Conservation (phyloP, 2,888 invertebrate species). For the Nemapogon koenigi region DNA sequence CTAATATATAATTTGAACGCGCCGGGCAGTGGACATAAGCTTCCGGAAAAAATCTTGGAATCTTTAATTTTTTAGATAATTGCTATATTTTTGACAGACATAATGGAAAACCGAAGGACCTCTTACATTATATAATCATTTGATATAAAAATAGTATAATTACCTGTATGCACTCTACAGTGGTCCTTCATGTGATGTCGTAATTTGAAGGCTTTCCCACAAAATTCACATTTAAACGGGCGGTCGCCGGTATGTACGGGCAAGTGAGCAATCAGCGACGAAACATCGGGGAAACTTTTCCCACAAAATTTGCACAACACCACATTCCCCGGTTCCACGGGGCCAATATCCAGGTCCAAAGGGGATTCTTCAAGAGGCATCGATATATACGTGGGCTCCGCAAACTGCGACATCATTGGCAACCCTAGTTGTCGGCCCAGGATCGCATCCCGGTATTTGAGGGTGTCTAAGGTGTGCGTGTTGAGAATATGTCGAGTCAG, state of each 20-base stretch:
- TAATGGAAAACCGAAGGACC: too few relatives aligned
- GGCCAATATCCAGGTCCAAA: constrained; percentile 60
- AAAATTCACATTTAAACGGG: constrained; percentile 93
- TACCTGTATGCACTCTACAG: constrained; percentile 88
- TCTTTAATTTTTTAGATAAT: too few relatives aligned
- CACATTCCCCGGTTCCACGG: constrained; percentile 74
- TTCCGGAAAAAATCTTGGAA: too few relatives aligned
- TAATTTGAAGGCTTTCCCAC: constrained; percentile 91
- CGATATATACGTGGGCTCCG: constrained; percentile 49
- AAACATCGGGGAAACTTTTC: constrained; percentile 90
- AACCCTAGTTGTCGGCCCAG: constrained; percentile 44
- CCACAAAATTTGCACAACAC: constrained; percentile 93
- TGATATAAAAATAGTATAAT: too few relatives aligned
- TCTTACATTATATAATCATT: neutral
- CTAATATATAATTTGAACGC: too few relatives aligned
- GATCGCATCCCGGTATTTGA: constrained; percentile 82
- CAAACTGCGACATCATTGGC: constrained; percentile 53
- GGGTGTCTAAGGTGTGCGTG: constrained; percentile 86
- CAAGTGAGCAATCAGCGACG: constrained; percentile 85
- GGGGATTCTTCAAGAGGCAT: constrained; percentile 67
- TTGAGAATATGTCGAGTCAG: constrained; percentile 88
- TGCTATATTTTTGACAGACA: too few relatives aligned
- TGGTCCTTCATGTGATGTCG: constrained; percentile 95
- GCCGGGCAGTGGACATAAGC: too few relatives aligned
- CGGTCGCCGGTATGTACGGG: constrained; percentile 90